These are phyloP conservation scores for Zalophus californianus DNA, from an alignment of 2,797 vertebrate genomes.

Conservation along the genomic window DNA sequence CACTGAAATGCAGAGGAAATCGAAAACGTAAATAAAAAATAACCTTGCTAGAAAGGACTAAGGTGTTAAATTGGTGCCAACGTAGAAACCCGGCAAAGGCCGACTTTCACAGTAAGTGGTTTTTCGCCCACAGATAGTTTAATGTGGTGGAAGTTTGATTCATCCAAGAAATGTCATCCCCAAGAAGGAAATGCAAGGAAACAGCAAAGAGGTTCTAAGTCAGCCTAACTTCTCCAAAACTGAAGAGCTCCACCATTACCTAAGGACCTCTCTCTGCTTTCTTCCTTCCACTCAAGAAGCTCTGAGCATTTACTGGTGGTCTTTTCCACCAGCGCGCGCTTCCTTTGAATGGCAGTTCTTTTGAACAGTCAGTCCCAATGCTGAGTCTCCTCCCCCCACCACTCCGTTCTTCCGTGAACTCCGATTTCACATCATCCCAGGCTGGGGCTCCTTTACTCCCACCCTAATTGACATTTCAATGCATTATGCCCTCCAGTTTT, in stretches of 20 bases:
- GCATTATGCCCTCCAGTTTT: background rate
- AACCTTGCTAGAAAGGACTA: conserved; percentile 7
- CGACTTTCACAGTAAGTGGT: background rate
- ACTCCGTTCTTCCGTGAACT: background rate
- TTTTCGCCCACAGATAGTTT: background rate
- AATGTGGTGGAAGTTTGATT: background rate
- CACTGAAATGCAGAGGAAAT: conserved; percentile 53
- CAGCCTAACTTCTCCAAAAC: background rate
- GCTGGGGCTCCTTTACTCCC: background rate
- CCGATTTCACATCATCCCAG: background rate
- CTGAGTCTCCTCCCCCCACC: background rate
- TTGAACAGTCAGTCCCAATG: background rate
- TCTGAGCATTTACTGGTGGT: background rate
- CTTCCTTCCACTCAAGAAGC: background rate
- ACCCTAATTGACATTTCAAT: background rate
- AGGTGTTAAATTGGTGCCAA: conserved; percentile 3
- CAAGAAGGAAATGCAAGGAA: background rate
- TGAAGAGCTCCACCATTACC: background rate
- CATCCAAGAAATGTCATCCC: background rate
- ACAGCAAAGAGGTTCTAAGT: background rate
- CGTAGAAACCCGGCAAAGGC: background rate
- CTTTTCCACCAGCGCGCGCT: background rate
- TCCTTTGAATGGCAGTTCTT: background rate
- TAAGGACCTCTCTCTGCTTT: background rate
- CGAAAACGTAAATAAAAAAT: conserved; percentile 20